Evolutionary conservation across 2,797 vertebrate species (phyloP), one percentile per base, ranked within the genome.

Genomic region (Catharus ustulatus): DNA sequence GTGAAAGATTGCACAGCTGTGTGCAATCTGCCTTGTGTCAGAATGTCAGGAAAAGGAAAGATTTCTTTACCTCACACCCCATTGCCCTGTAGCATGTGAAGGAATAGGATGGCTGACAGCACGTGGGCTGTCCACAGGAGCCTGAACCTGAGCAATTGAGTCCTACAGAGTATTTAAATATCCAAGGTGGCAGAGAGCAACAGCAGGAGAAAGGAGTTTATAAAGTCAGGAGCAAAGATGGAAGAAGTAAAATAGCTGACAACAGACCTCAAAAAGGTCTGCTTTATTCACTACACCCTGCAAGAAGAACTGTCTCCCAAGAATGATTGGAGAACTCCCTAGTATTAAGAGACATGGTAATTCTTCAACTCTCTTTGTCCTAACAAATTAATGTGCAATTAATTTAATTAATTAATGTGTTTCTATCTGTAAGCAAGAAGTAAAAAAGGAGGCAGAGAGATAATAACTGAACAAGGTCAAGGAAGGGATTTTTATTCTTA

Each of bases 401-500:
- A 40, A 40, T 13, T 40, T 40, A 40, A 40, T 40, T 40, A 40
- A 40, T 17, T 11, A 32, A 5, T 27, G 34, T 51, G 6, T 40
- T 88, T 86, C 36, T 13, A 24, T n/a, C 36, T 63, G 13, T 58
- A 64, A 46, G 15, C 20, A 34, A 22, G 26, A 90, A 89, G 29
- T 15, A 46, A 84, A 54, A 91, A 67, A 40, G 21, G 20, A 80
- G 24, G 10, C 32, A 58, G 32, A 36, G 2, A 58, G 48, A 11
- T 38, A 92, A 40, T 13, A 83, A 24, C 3, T 17, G 52, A 64
- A 34, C 5, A 30, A 62, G 32, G 15, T 23, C 27, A 67, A 57
- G 11, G 18, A 89, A 61, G 26, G 13, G 17, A 51, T 80, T 71
- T 89, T 67, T 10, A 14, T 62, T 89, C 95, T 96, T 94, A 96